Evolutionary conservation across 2,797 vertebrate species (phyloP).

Genomic region (Antrozous pallidus): DNA sequence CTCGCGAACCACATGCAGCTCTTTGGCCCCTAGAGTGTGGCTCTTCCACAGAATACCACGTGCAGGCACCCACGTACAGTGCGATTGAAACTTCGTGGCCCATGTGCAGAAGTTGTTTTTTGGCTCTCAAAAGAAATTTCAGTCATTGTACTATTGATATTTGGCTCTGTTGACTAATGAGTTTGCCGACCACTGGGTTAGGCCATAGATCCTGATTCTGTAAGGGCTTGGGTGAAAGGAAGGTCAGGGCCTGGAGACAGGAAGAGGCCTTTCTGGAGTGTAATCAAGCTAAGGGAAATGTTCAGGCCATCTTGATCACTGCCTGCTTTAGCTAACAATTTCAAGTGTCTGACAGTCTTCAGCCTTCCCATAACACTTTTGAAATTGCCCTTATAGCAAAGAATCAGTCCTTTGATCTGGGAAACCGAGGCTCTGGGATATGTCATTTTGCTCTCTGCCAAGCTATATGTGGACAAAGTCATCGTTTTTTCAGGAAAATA

Average conservation of each 20-base stretch:
- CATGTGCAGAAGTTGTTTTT: too few species aligned
- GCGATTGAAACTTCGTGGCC: too few species aligned
- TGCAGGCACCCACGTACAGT: too few species aligned
- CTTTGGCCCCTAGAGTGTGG: too few species aligned
- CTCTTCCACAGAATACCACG: too few species aligned
- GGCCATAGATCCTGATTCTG: not conserved
- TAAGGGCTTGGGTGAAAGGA: not conserved
- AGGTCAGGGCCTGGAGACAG: not conserved
- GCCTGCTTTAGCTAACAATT: not conserved
- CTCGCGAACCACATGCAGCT: too few species aligned
- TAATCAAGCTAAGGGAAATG: not conserved
- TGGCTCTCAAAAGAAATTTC: too few species aligned
- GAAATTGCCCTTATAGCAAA: not conserved
- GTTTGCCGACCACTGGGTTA: too few species aligned
- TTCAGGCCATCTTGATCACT: not conserved
- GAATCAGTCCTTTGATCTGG: not conserved
- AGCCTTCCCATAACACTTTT: not conserved
- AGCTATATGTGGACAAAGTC: not conserved
- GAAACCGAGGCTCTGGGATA: not conserved
- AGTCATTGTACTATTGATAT: too few species aligned
- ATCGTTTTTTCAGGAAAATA: not conserved
- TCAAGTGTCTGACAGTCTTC: not conserved
- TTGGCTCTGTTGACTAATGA: too few species aligned
- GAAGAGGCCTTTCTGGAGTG: not conserved
- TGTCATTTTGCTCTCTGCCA: not conserved